Conservation (phyloP, 1,140 invertebrate species). For the Carcinoscorpius rotundicauda region DNA sequence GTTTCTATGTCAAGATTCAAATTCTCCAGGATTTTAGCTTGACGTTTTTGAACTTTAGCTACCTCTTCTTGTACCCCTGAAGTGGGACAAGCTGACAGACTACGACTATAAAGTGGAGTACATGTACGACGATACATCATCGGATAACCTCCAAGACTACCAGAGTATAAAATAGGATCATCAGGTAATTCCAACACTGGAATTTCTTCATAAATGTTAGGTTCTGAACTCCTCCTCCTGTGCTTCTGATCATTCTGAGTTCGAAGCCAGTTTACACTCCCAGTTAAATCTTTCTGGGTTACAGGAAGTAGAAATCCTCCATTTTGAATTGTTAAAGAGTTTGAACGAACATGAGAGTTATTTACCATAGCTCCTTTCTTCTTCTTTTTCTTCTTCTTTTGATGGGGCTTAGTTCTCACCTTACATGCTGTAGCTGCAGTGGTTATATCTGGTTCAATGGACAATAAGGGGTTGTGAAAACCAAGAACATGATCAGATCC, state of each 20-base stretch:
- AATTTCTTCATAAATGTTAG: slow-evolving; percentile 24
- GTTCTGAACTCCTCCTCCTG: slow-evolving; percentile 20
- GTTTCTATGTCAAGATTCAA: slow-evolving; percentile 74
- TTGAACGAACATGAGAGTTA: slow-evolving; percentile 14
- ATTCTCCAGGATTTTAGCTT: slow-evolving; percentile 66
- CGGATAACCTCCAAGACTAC: slow-evolving; percentile 12
- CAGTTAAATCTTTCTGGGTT: neutral
- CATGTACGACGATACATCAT: slow-evolving; percentile 2
- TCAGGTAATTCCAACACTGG: slow-evolving; percentile 6
- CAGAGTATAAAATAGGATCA: slow-evolving; percentile 16
- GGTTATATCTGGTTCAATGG: slow-evolving; percentile 23
- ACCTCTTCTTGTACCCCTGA: slow-evolving; percentile 15
- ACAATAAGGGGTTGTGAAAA: slow-evolving; percentile 24
- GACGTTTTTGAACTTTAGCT: slow-evolving; percentile 48
- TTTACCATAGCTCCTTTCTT: slow-evolving; percentile 14
- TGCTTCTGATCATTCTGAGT: slow-evolving; percentile 5
- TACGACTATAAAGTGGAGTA: neutral
- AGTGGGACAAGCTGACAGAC: slow-evolving; percentile 3
- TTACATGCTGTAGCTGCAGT: slow-evolving; percentile 13
- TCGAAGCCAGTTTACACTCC: neutral
- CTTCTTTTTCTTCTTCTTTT: slow-evolving; percentile 20
- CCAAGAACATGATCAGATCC: slow-evolving; percentile 1
- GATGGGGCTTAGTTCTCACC: slow-evolving; percentile 8
- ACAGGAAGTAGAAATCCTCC: slow-evolving; percentile 2
- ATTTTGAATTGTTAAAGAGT: slow-evolving; percentile 15